A percentile compares a stretch with the other conserved stretches of the same genome.
These are phyloP conservation scores for Dasyornis broadbenti DNA, from an alignment of 2,113 vertebrate species.

Conservation along the genomic window DNA sequence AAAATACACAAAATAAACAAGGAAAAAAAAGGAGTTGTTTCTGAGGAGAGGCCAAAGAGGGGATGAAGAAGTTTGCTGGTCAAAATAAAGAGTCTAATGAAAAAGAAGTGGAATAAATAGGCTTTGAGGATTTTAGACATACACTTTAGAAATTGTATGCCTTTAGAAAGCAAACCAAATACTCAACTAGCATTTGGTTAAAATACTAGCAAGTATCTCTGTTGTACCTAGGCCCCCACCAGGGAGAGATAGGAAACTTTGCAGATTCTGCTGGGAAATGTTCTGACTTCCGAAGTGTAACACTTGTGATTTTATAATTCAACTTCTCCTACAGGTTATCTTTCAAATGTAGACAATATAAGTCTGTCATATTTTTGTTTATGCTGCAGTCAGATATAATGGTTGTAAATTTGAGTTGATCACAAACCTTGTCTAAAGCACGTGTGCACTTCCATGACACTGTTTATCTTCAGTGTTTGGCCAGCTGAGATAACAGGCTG, in stretches of 20 bases:
- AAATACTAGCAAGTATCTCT: not conserved
- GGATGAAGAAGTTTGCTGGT: not conserved
- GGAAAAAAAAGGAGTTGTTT: not conserved
- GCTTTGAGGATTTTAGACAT: not conserved
- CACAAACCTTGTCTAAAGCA: constrained; percentile 6
- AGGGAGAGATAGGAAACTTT: not conserved
- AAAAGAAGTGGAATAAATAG: not conserved
- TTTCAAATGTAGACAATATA: not conserved
- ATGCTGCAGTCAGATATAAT: not conserved
- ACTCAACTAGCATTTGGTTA: not conserved
- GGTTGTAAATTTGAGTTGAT: constrained; percentile 4
- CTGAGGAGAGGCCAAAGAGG: not conserved
- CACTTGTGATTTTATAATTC: not conserved
- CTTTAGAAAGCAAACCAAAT: not conserved
- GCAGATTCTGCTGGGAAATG: not conserved
- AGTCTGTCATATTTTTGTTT: not conserved
- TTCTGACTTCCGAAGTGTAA: not conserved
- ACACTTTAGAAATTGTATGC: not conserved
- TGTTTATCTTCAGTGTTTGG: constrained; percentile 27
- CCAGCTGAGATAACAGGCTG: constrained; percentile 31
- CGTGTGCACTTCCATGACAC: not conserved
- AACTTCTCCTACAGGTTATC: not conserved
- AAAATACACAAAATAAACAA: not conserved
- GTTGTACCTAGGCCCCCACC: accelerated
- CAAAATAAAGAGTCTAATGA: not conserved